phyloP scores from a whole-genome alignment of 1,140 invertebrate genomes.

The Microplitis mediator region DNA sequence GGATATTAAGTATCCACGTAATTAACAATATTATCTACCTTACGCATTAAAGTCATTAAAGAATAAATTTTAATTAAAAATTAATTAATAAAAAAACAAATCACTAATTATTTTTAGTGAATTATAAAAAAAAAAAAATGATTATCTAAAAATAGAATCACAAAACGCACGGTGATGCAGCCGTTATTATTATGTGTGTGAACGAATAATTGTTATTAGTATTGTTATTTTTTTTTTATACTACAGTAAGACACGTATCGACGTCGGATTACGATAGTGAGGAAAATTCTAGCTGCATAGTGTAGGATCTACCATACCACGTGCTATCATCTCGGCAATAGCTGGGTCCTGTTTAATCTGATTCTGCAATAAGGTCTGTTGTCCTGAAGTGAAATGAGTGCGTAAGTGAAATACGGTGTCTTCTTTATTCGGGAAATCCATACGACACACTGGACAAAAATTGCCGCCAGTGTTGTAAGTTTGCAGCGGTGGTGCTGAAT shows the following conservation, averaged over 20 bases:
- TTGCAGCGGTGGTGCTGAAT: slow-evolving; percentile 63
- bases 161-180: slow-evolving; percentile 1
- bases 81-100: background rate
- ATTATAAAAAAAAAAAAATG: too few species aligned
- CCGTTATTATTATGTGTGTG: slow-evolving; percentile 1
- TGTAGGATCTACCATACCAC: slow-evolving; percentile 68
- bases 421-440: slow-evolving; percentile 70
- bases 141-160: background rate
- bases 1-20: too few species aligned
- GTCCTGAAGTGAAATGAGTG: slow-evolving; percentile 68
- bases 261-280: slow-evolving; percentile 37
- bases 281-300: slow-evolving; percentile 66
- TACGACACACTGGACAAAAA: slow-evolving; percentile 70
- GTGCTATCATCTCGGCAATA: slow-evolving; percentile 67
- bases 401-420: slow-evolving; percentile 75
- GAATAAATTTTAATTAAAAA: too few species aligned
- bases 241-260: slow-evolving; percentile 57
- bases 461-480: slow-evolving; percentile 62
- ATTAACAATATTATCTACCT: too few species aligned
- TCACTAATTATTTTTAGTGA: background rate
- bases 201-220: background rate
- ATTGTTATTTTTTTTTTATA: slow-evolving; percentile 42
- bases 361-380: slow-evolving; percentile 44
- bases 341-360: slow-evolving; percentile 62
- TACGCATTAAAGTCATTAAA: too few species aligned